A percentile compares a stretch with the other conserved stretches of the same genome.
These are phyloP conservation scores for Palloptera scutellata DNA, from an alignment of 2,888 invertebrate species.

Conservation along the genomic window DNA sequence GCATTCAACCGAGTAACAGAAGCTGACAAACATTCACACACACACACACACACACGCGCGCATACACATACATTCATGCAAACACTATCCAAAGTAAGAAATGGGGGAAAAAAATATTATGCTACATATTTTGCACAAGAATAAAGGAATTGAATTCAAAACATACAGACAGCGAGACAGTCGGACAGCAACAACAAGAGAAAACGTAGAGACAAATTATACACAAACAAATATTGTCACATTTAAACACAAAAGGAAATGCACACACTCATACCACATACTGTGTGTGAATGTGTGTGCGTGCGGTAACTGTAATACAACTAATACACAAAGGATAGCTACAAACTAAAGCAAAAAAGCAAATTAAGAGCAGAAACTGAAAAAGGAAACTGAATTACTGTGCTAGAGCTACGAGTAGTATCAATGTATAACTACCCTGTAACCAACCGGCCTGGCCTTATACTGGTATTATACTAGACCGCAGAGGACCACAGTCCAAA, in stretches of 20 bases:
- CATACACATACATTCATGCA: background rate
- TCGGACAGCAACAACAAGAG: constrained; percentile 16
- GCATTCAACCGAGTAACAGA: constrained; percentile 2
- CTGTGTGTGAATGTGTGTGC: constrained; percentile 25
- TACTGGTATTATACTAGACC: background rate
- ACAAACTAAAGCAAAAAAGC: background rate
- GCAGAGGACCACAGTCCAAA: background rate
- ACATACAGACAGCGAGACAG: background rate
- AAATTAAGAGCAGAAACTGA: background rate
- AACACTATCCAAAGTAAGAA: background rate
- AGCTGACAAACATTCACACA: constrained; percentile 20
- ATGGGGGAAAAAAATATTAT: no score
- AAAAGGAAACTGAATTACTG: background rate
- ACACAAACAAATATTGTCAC: constrained; percentile 5
- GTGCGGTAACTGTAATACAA: constrained; percentile 9
- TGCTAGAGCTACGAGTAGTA: no score
- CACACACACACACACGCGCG: constrained; percentile 1
- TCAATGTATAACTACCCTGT: no score
- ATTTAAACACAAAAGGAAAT: constrained; percentile 13
- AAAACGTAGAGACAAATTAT: background rate
- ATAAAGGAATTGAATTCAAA: no score
- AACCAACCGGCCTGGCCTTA: background rate
- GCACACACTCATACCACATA: background rate
- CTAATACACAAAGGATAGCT: constrained; percentile 19
- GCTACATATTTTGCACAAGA: no score